These are phyloP conservation scores for Agriotes lineatus DNA, from an alignment of 2,888 invertebrate species.

Conservation along the genomic window DNA sequence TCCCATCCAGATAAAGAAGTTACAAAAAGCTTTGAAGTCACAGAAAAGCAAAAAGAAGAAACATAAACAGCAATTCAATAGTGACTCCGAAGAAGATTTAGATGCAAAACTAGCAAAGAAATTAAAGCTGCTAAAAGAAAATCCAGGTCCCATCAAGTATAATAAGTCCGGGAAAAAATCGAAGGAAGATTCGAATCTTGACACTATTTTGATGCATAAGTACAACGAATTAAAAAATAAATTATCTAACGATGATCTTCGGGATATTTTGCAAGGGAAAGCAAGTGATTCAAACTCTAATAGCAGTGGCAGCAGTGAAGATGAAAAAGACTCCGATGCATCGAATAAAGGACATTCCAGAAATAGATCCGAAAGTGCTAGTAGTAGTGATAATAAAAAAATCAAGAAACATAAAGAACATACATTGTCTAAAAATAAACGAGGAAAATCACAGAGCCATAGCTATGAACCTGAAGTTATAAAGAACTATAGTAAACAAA, in stretches of 20 bases:
- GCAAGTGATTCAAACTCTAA: slow-evolving; percentile 62
- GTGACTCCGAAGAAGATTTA: slow-evolving; percentile 54
- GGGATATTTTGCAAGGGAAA: slow-evolving; percentile 64
- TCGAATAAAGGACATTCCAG: not conserved
- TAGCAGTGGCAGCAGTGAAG: slow-evolving; percentile 54
- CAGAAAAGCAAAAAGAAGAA: slow-evolving; percentile 69
- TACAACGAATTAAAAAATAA: slow-evolving; percentile 75
- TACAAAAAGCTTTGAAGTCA: slow-evolving; percentile 82
- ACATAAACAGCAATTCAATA: slow-evolving; percentile 56
- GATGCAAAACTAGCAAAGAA: slow-evolving; percentile 59
- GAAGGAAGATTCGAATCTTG: slow-evolving; percentile 70
- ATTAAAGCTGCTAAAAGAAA: slow-evolving; percentile 53
- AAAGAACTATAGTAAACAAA: too few species aligned
- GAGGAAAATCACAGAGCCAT: too few species aligned
- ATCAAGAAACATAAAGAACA: too few species aligned
- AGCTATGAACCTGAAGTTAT: too few species aligned
- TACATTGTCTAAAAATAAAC: too few species aligned
- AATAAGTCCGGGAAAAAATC: slow-evolving; percentile 52
- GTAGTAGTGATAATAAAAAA: not conserved
- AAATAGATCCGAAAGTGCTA: not conserved
- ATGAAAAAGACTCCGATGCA: slow-evolving; percentile 34
- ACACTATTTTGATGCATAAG: slow-evolving; percentile 78
- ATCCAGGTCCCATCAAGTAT: slow-evolving; percentile 14
- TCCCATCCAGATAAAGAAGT: slow-evolving; percentile 89
- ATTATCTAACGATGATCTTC: slow-evolving; percentile 63